A percentile compares a stretch with the other conserved stretches of the same genome.
phyloP scores from a whole-genome alignment of 1,140 invertebrate species.

The Trachelipus rathkii region DNA sequence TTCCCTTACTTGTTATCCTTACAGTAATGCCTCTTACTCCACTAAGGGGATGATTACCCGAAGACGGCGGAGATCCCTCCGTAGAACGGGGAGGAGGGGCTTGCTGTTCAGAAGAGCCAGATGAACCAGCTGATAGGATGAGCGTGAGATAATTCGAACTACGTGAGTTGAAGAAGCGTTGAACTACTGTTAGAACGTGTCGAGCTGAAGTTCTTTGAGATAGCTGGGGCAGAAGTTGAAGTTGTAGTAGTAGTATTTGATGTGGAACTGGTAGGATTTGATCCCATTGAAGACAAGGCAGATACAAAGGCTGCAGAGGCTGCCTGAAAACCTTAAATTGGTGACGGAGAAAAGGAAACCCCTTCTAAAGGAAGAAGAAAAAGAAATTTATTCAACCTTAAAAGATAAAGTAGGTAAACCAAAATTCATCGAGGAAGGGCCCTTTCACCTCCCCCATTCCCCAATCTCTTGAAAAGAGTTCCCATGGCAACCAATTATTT shows the following conservation, averaged over 20 bases:
- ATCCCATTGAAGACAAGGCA: conserved; percentile 50
- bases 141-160: background rate
- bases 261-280: conserved; percentile 17
- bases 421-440: too few relatives aligned
- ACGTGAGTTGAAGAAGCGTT: background rate
- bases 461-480: too few relatives aligned
- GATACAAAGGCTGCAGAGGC: conserved; percentile 53
- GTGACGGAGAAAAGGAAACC: too few relatives aligned
- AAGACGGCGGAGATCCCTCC: conserved; percentile 33
- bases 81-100: conserved; percentile 31
- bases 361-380: too few relatives aligned
- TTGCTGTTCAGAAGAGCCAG: background rate
- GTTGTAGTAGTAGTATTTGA: conserved; percentile 30
- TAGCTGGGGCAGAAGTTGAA: conserved; percentile 23
- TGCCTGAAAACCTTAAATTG: conserved; percentile 52
- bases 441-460: too few relatives aligned
- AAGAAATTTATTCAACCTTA: too few relatives aligned
- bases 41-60: conserved; percentile 36
- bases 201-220: background rate
- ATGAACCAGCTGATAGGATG: conserved; percentile 17
- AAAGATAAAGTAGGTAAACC: too few relatives aligned
- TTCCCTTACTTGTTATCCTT: conserved; percentile 37
- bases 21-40: conserved; percentile 41
- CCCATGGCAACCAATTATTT: too few relatives aligned
- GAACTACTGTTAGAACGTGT: background rate